A percentile compares a stretch with the other conserved stretches of the same genome.
These are phyloP conservation scores for Neocrepidodera transversa DNA, from an alignment of 2,888 invertebrate species.

Conservation along the genomic window DNA sequence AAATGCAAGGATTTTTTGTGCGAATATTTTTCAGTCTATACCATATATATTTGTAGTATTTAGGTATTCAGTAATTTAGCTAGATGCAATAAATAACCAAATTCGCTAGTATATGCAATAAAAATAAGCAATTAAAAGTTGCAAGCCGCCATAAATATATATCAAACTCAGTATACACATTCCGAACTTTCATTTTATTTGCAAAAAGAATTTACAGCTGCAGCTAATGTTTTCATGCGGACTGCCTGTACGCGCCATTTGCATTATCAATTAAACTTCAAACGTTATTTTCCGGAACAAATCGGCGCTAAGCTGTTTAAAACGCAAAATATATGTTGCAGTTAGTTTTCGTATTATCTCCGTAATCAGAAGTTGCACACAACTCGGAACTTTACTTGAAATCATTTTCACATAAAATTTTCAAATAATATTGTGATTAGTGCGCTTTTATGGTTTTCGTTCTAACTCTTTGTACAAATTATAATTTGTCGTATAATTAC, in stretches of 20 bases:
- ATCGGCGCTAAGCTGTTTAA: slow-evolving; percentile 16
- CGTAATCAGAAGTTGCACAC: slow-evolving; percentile 16
- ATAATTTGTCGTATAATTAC: too few relatives aligned
- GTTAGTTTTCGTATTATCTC: slow-evolving; percentile 19
- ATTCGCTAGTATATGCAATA: slow-evolving; percentile 20
- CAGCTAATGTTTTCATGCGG: slow-evolving; percentile 14
- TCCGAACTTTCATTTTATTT: slow-evolving; percentile 17
- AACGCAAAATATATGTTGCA: slow-evolving; percentile 19
- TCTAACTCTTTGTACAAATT: too few relatives aligned
- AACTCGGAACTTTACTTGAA: slow-evolving; percentile 5
- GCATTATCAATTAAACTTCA: slow-evolving; percentile 20
- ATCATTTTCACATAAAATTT: background rate
- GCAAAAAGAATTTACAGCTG: slow-evolving; percentile 15
- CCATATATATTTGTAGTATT: background rate
- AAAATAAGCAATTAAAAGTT: slow-evolving; percentile 28
- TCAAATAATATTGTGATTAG: slow-evolving; percentile 8
- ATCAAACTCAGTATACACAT: slow-evolving; percentile 18
- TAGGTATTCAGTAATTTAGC: slow-evolving; percentile 23
- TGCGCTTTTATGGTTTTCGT: slow-evolving; percentile 1
- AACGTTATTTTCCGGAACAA: slow-evolving; percentile 19
- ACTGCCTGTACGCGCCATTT: slow-evolving; percentile 10
- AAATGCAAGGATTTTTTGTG: too few relatives aligned
- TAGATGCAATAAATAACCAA: slow-evolving; percentile 18
- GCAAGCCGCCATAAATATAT: slow-evolving; percentile 12
- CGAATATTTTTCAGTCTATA: too few relatives aligned